Evolutionary conservation across 2,797 vertebrate genomes (phyloP).

Genomic region (Myotis findleyi): DNA sequence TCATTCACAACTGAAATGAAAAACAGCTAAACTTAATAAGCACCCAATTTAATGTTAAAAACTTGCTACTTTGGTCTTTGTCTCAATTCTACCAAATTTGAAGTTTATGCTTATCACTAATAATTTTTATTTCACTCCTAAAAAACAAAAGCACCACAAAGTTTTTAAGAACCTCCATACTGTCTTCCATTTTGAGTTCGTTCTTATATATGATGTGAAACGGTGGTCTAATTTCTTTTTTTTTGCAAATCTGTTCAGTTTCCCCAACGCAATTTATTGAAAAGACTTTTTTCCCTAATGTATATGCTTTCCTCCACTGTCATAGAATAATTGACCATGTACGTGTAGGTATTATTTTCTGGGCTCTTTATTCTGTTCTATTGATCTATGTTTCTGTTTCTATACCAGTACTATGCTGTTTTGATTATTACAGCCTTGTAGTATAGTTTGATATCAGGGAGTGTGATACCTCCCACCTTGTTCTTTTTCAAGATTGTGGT

Average conservation of each 20-base stretch:
- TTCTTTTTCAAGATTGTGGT: background rate
- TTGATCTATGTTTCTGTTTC: background rate
- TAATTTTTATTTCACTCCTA: background rate
- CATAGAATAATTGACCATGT: background rate
- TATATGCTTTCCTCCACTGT: background rate
- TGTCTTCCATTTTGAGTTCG: background rate
- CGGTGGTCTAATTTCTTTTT: background rate
- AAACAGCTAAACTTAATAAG: conserved; percentile 17
- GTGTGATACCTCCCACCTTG: background rate
- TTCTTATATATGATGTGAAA: background rate
- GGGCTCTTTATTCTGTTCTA: background rate
- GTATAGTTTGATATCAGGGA: background rate
- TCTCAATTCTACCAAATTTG: background rate
- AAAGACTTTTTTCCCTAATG: background rate
- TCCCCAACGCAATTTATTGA: background rate
- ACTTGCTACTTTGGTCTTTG: background rate
- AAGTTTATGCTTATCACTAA: background rate
- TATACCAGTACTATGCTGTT: background rate
- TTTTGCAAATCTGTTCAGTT: background rate
- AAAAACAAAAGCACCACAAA: conserved; percentile 28
- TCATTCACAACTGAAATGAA: conserved; percentile 4
- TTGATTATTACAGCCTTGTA: background rate
- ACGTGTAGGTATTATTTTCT: background rate
- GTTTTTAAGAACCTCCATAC: background rate
- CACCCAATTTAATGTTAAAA: background rate